Evolutionary conservation across 2,888 invertebrate genomes (phyloP), one percentile per base, ranked within the genome.

Genomic region (Alentia gelatinosa): DNA sequence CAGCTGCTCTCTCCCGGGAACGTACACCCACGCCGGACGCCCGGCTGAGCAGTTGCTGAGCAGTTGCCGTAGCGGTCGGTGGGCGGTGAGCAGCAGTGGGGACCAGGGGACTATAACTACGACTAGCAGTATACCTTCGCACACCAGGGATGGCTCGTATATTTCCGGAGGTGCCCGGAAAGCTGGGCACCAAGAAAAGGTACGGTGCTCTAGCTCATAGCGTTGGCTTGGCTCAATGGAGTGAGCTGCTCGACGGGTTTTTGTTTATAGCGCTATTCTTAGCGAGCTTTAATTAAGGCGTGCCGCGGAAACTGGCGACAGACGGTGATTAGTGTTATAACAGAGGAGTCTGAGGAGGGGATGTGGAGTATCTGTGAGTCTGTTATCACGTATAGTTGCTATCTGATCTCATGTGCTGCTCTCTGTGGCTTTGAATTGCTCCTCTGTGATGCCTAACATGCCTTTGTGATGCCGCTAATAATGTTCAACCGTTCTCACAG

Each of bases 131-230:
- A 68, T 68, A 68, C 30, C 33, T 5, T 30, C 30, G 5, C 68
- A 68, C 68, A 47, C 47, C 7, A 30, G 30, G 68, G 33, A 68
- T 68, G 68, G 68, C 68, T 12, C 68, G 68, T 30, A 30, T 68
- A 12, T 68, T 68, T 26, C 68, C 68, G 5, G 68, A 68, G 26
- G 68, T 26, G 68, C 26, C 68, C 30, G 68, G n/a, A 26, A 68
- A 68, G 68, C 26, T 68, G 26, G 68, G n/a, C 68, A 12, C n/a
- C 68, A 68, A 68, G 68, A 68, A 68, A 68, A 68, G 68, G 68
- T 68, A 68, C 3, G 30, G 26, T 56, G 19, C 23, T n/a, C 23
- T 56, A n/a, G 56, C 56, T 56, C 56, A 42, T 42, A 56, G 56
- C 23, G n/a, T 56, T 68, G 68, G n/a, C 26, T 19, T 68, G 30